These are phyloP conservation scores for Apamea monoglypha DNA, from an alignment of 2,888 invertebrate species.

Conservation along the genomic window DNA sequence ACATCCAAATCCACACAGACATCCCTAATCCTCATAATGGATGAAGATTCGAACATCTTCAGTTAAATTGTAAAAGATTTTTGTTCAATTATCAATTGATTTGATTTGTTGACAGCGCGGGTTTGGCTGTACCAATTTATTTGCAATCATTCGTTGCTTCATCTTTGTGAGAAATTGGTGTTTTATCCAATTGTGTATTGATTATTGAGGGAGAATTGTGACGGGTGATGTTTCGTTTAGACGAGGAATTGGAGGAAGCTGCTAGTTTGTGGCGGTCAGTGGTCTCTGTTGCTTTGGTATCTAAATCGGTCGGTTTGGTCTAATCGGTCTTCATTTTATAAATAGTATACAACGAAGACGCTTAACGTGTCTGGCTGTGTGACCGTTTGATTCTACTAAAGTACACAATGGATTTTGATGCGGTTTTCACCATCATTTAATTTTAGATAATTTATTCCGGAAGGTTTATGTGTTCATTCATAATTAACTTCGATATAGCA, in stretches of 20 bases:
- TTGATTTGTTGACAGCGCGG: slow-evolving; percentile 68
- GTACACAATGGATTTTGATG: not conserved
- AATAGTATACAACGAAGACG: not conserved
- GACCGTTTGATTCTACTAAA: not conserved
- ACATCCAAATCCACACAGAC: slow-evolving; percentile 72
- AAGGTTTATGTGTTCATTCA: not conserved
- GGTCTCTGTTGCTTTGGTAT: not conserved
- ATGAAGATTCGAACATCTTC: slow-evolving; percentile 79
- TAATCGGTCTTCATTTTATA: too few species aligned
- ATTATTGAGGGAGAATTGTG: slow-evolving; percentile 41
- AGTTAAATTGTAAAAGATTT: slow-evolving; percentile 78
- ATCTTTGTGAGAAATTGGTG: slow-evolving; percentile 36
- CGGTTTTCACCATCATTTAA: not conserved
- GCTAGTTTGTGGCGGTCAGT: not conserved
- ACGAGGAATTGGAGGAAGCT: not conserved
- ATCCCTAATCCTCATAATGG: slow-evolving; percentile 85
- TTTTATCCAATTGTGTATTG: slow-evolving; percentile 53
- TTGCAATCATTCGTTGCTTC: slow-evolving; percentile 56
- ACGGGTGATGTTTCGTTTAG: slow-evolving; percentile 8
- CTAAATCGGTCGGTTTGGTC: too few species aligned
- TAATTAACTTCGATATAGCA: not conserved
- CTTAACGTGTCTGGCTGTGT: not conserved
- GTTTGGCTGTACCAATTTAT: slow-evolving; percentile 58
- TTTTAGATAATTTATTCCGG: not conserved
- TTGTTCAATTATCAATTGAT: slow-evolving; percentile 79